phyloP scores from a whole-genome alignment of 1,140 invertebrate species.

The Ceratoteleas bidentatus region DNA sequence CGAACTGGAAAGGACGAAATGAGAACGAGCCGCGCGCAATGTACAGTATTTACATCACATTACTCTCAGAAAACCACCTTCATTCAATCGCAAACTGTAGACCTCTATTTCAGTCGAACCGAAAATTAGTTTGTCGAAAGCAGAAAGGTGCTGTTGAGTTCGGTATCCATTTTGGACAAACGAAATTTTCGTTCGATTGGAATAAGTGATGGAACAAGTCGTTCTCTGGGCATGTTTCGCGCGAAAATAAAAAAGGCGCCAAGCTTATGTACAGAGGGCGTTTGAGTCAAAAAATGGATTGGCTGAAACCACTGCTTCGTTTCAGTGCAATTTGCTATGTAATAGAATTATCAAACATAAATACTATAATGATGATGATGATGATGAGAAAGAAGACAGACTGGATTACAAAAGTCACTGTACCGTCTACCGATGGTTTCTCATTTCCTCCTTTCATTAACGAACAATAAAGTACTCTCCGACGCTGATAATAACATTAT shows the following conservation, averaged over 20 bases:
- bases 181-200: slow-evolving; percentile 1
- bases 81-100: neutral
- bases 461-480: slow-evolving; percentile 66
- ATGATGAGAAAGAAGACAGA: too few relatives aligned
- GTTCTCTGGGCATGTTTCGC: too few relatives aligned
- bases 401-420: neutral
- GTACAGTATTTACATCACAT: slow-evolving; percentile 53
- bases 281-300: neutral
- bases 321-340: too few relatives aligned
- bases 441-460: slow-evolving; percentile 62
- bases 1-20: slow-evolving; percentile 66
- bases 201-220: too few relatives aligned
- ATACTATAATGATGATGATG: too few relatives aligned
- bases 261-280: slow-evolving; percentile 29
- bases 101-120: too few relatives aligned
- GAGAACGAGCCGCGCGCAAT: slow-evolving; percentile 44
- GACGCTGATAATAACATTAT: slow-evolving; percentile 66
- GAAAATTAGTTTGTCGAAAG: too few relatives aligned
- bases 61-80: too few relatives aligned
- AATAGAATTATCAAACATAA: too few relatives aligned
- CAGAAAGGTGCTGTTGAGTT: too few relatives aligned
- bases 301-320: too few relatives aligned
- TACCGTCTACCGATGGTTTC: slow-evolving; percentile 52
- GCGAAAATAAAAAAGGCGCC: slow-evolving; percentile 6
- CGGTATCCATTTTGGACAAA: too few relatives aligned